phyloP scores from a whole-genome alignment of 2,797 vertebrate species.

The Sebastes matsubarae region DNA sequence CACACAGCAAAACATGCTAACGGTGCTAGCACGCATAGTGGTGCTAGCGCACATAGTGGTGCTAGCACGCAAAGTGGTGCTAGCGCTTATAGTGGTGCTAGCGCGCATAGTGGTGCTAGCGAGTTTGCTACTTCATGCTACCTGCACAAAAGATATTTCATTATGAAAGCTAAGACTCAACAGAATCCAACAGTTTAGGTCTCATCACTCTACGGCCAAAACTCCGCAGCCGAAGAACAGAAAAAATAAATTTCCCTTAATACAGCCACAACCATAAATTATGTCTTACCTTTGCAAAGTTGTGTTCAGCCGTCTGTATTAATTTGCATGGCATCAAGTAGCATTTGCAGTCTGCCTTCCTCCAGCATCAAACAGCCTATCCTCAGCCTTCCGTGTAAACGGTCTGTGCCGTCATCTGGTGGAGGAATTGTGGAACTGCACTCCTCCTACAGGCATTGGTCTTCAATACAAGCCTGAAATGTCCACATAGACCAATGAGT shows the following conservation, averaged over 20 bases:
- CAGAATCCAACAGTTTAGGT: neutral
- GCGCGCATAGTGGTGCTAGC: too few species aligned
- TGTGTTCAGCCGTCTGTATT: neutral
- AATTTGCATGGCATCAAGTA: neutral
- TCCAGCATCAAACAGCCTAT: neutral
- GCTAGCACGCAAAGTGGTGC: too few species aligned
- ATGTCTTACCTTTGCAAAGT: neutral
- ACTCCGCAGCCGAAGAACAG: too few species aligned
- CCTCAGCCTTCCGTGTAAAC: neutral
- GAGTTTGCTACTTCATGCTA: neutral
- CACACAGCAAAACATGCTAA: too few species aligned
- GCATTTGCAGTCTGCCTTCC: neutral
- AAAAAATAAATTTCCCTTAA: too few species aligned
- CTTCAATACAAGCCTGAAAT: neutral
- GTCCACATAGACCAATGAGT: neutral
- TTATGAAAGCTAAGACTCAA: neutral
- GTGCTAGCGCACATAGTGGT: too few species aligned
- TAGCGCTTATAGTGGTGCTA: too few species aligned
- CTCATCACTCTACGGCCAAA: too few species aligned
- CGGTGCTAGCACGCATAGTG: too few species aligned
- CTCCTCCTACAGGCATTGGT: neutral
- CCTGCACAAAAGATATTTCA: neutral
- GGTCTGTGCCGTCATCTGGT: neutral
- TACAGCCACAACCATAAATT: neutral
- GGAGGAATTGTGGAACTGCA: neutral